Conservation (phyloP, 2,888 invertebrate species). For the Drosophila parthenogenetica region DNA sequence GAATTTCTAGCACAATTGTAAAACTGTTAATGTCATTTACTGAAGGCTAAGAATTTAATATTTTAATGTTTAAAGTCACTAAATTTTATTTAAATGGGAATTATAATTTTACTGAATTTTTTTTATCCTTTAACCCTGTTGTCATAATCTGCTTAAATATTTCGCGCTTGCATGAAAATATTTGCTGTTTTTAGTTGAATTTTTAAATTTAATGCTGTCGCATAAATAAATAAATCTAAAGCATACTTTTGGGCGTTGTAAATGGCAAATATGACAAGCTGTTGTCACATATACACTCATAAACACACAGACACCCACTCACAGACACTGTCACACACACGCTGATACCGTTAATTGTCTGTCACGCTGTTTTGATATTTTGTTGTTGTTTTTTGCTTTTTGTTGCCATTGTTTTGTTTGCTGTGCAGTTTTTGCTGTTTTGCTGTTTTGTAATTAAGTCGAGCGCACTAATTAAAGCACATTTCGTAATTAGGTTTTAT, state of each 20-base stretch:
- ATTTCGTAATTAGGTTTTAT: slow-evolving; percentile 66
- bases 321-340: not conserved
- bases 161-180: too few species aligned
- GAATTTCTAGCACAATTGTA: not conserved
- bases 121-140: too few species aligned
- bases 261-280: slow-evolving; percentile 55
- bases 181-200: not conserved
- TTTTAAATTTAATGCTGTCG: slow-evolving; percentile 13
- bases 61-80: too few species aligned
- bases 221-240: slow-evolving; percentile 37
- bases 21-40: not conserved
- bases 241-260: slow-evolving; percentile 46
- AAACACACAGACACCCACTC: slow-evolving; percentile 3
- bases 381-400: slow-evolving; percentile 12
- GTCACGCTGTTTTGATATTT: slow-evolving; percentile 28
- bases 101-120: too few species aligned
- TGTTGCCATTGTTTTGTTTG: slow-evolving; percentile 36
- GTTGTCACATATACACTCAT: slow-evolving; percentile 41
- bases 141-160: too few species aligned
- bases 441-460: slow-evolving; percentile 69
- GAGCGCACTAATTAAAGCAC: slow-evolving; percentile 67
- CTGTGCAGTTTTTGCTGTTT: slow-evolving; percentile 62
- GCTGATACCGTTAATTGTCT: slow-evolving; percentile 37
- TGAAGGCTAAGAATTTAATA: too few species aligned
- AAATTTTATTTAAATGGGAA: too few species aligned